These are phyloP conservation scores for Trichogramma dendrolimi DNA, from an alignment of 2,888 invertebrate species.

Conservation along the genomic window DNA sequence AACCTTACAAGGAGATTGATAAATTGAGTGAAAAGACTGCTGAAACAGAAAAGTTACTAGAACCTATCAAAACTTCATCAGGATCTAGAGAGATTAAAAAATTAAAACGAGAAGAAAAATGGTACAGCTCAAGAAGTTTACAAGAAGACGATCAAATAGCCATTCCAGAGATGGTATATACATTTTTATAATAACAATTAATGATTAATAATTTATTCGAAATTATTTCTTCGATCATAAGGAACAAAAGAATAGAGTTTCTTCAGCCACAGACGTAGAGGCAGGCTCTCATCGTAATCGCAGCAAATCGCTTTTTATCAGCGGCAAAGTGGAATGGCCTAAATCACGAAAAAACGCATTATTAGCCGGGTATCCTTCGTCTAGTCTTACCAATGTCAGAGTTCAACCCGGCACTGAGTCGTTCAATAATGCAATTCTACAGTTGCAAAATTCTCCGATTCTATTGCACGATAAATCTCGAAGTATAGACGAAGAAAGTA, in stretches of 20 bases:
- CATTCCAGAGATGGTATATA: constrained; percentile 14
- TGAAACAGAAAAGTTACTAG: constrained; percentile 32
- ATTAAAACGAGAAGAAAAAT: constrained; percentile 34
- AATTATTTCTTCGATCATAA: too few relatives aligned
- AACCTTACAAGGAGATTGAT: constrained; percentile 28
- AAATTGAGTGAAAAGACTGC: constrained; percentile 31
- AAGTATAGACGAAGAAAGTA: constrained; percentile 1
- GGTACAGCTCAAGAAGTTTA: constrained; percentile 45
- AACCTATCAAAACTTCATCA: constrained; percentile 1
- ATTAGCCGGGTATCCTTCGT: constrained; percentile 39
- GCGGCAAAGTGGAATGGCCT: constrained; percentile 29
- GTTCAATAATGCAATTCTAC: constrained; percentile 30
- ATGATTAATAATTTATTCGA: background rate
- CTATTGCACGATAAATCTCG: background rate
- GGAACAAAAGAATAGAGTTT: constrained; percentile 8
- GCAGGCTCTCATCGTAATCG: constrained; percentile 33
- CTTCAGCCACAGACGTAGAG: constrained; percentile 37
- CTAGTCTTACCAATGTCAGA: constrained; percentile 44
- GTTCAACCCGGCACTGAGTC: constrained; percentile 33
- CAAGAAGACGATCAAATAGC: constrained; percentile 31
- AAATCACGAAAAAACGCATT: constrained; percentile 11
- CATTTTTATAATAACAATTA: background rate
- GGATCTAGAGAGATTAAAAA: constrained; percentile 8
- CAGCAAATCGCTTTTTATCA: constrained; percentile 34
- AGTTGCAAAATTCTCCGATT: background rate